Base-by-base conservation (phyloP, 2,888 invertebrate species). In the Psylliodes chrysocephalus region DNA sequence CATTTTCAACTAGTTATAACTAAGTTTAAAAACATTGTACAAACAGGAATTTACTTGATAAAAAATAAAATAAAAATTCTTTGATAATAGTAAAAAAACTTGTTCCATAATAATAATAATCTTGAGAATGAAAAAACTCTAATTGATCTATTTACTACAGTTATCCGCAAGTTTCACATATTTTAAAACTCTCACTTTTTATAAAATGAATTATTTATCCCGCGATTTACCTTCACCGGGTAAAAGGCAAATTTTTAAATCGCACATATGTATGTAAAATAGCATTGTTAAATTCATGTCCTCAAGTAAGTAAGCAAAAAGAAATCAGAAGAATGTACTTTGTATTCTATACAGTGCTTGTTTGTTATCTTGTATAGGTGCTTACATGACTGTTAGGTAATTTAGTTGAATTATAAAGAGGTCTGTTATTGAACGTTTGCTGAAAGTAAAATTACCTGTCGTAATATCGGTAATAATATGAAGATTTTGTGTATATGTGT, bases 301-400 rank as follows among this genome's bases (percentile, higher is more conserved):
- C 2, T 18, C 42, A 7, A 14, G 18, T n/a, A 7, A 42, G 42
- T 42, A 42, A 42, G 8, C 42, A 42, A 18, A 18, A 42, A 42
- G 17, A 18, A 42, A 42, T 18, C 18, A 1, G 42, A 42, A 18
- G 18, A 10, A 42, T 2, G 17, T 8, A 35, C 3, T 42, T 42
- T 42, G 18, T 42, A 42, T 42, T 42, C 42, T 18, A 42, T 42
- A 42, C 42, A 42, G 4, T 10, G 18, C 25, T 28, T 19, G 10
- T 49, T 49, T 46, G 19, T 46, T 49, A 28, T 49, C 28, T 14
- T 30, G 17, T 17, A 25, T 15, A 49, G 28, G 49, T 49, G 49
- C 49, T 59, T 49, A 59, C 59, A 59, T 25, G 59, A 38, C 15
- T 49, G 49, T 59, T 49, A 59, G 49, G 49, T 59, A 59, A 59